Conservation (phyloP, 53 echinoderm and acorn worm species). For the Actinopyga echinites region DNA sequence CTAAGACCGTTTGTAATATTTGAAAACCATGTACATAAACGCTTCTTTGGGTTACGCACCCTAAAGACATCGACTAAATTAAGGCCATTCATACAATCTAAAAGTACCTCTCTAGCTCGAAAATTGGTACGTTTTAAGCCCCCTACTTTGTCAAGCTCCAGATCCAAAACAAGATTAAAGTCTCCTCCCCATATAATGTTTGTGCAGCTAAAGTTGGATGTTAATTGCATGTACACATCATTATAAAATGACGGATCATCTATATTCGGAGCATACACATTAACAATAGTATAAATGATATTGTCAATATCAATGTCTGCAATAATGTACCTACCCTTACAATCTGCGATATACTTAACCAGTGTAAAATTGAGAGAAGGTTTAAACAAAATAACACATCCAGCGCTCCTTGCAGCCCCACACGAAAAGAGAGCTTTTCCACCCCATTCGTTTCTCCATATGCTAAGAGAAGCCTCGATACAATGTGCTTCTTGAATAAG, state of each 20-base stretch:
- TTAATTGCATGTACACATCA: not conserved
- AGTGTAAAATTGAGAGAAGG: not conserved
- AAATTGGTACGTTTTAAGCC: not conserved
- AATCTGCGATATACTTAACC: not conserved
- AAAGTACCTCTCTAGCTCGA: not conserved
- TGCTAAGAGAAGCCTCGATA: no score
- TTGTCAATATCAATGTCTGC: not conserved
- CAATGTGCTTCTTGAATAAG: no score
- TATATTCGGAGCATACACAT: not conserved
- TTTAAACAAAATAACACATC: not conserved
- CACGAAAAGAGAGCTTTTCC: no score
- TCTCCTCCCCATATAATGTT: constrained; percentile 14
- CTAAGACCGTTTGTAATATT: constrained; percentile 3
- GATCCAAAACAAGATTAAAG: not conserved
- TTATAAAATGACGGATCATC: not conserved
- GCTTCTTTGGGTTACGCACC: not conserved
- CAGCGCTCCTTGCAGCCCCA: no score
- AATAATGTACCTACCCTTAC: not conserved
- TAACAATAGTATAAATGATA: not conserved
- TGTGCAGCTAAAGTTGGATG: not conserved
- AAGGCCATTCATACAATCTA: not conserved
- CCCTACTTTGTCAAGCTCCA: not conserved
- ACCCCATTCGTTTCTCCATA: no score
- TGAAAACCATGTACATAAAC: not conserved
- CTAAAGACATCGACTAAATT: constrained; percentile 12